Evolutionary conservation across 2,888 invertebrate genomes (phyloP).

Genomic region (Anthophora plumipes): DNA sequence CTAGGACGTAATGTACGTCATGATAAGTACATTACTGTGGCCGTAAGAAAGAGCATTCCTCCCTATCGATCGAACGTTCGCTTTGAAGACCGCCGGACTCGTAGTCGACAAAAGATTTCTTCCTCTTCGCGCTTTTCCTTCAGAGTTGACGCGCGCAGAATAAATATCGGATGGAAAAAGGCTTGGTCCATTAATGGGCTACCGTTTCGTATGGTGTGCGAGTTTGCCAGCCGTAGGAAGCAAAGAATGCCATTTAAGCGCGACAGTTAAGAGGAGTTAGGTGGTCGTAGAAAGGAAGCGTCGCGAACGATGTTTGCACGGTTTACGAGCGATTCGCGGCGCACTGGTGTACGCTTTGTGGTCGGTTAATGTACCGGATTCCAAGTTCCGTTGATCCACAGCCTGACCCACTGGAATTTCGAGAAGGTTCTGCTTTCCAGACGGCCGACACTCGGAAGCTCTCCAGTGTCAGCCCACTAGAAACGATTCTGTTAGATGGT

Average conservation of each 20-base stretch:
- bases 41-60: conserved; percentile 27
- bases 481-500: conserved; percentile 53
- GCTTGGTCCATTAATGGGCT: conserved; percentile 65
- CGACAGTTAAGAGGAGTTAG: conserved; percentile 76
- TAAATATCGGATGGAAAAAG: conserved; percentile 63
- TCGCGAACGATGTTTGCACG: conserved; percentile 73
- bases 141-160: conserved; percentile 41
- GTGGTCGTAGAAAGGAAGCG: conserved; percentile 72
- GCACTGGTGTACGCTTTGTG: conserved; percentile 70
- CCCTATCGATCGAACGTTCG: conserved; percentile 38
- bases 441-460: conserved; percentile 35
- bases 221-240: conserved; percentile 58
- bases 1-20: conserved; percentile 23
- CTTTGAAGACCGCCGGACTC: conserved; percentile 20
- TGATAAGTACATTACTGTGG: conserved; percentile 41
- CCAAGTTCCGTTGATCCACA: conserved; percentile 67
- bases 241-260: conserved; percentile 74
- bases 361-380: conserved; percentile 76
- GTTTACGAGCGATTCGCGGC: conserved; percentile 77
- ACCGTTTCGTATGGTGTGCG: conserved; percentile 57
- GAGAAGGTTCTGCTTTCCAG: conserved; percentile 38
- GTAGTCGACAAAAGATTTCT: conserved; percentile 39
- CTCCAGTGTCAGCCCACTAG: conserved; percentile 33
- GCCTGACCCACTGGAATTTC: conserved; percentile 62
- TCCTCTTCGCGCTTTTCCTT: conserved; percentile 8